Evolutionary conservation across 2,113 vertebrate species (phyloP).

Genomic region (Miniopterus natalensis): DNA sequence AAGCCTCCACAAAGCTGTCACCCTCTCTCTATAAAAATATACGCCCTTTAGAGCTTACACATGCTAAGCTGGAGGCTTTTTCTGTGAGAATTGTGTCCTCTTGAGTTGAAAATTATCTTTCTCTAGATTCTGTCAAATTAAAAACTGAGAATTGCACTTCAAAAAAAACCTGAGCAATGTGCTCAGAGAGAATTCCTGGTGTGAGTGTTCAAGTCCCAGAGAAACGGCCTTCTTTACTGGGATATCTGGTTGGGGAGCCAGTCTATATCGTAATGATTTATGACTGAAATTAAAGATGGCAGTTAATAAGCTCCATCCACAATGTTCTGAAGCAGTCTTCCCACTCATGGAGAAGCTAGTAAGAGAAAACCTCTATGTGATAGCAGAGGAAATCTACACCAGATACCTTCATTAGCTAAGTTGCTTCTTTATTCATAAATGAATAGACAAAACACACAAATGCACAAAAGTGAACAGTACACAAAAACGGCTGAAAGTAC

Average conservation of each 20-base stretch:
- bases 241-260: neutral
- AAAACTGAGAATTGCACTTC: neutral
- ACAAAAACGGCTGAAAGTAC: neutral
- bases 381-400: neutral
- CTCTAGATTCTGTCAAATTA: neutral
- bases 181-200: neutral
- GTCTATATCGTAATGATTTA: neutral
- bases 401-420: neutral
- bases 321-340: neutral
- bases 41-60: neutral
- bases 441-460: slow-evolving; percentile 14
- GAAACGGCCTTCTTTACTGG: neutral
- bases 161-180: slow-evolving; percentile 7
- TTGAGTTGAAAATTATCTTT: neutral
- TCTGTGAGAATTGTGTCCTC: neutral
- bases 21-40: neutral
- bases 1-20: neutral
- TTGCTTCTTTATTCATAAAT: slow-evolving; percentile 29
- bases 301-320: neutral
- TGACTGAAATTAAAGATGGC: neutral
- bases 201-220: neutral
- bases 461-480: neutral
- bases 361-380: neutral
- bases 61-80: neutral
- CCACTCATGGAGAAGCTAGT: neutral